These are phyloP conservation scores for Empidonax traillii DNA, from an alignment of 2,113 vertebrate species.

Conservation along the genomic window DNA sequence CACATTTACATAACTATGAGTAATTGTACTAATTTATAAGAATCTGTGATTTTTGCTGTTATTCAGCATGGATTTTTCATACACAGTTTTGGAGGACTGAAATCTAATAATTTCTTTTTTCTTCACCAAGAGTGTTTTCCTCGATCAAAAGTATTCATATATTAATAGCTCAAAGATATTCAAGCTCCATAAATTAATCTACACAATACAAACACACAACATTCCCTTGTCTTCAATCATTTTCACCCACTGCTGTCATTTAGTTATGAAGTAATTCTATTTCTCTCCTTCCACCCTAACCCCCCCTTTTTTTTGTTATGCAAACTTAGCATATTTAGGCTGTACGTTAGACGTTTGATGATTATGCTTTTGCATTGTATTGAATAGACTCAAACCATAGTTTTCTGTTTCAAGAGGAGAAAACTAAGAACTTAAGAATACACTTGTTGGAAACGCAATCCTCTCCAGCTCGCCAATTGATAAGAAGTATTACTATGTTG, in stretches of 20 bases:
- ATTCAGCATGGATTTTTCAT: background rate
- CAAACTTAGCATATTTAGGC: background rate
- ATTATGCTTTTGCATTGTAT: background rate
- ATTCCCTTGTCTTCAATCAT: slow-evolving; percentile 2
- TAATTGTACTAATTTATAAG: background rate
- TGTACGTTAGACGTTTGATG: background rate
- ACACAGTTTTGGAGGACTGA: background rate
- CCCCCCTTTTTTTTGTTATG: background rate
- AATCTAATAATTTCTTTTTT: background rate
- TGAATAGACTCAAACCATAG: background rate
- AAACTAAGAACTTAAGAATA: background rate
- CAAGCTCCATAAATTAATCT: slow-evolving; percentile 2
- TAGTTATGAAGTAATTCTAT: background rate
- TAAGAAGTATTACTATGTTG: background rate
- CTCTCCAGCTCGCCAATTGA: background rate
- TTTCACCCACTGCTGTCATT: background rate
- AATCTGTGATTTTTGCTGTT: background rate
- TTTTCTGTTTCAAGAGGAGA: background rate
- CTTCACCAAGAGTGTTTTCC: background rate
- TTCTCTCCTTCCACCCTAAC: fast-evolving
- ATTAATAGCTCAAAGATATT: background rate
- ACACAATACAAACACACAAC: background rate
- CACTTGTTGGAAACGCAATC: background rate
- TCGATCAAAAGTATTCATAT: background rate
- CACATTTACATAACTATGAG: background rate